phyloP scores from a whole-genome alignment of 2,113 vertebrate species.

The Eptesicus fuscus region DNA sequence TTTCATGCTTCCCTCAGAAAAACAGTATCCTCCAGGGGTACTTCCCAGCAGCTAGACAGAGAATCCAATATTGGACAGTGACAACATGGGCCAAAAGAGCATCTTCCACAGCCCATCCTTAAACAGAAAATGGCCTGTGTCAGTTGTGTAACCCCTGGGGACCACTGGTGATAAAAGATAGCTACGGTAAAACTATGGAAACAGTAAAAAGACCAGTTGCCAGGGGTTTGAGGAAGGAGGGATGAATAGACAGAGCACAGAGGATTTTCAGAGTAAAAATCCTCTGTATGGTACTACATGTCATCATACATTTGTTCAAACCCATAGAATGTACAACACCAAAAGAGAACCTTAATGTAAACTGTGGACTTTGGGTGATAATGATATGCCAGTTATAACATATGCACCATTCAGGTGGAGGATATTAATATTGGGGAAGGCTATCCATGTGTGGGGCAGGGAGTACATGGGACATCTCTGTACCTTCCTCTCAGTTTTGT shows the following conservation, averaged over 20 bases:
- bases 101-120: background rate
- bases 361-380: background rate
- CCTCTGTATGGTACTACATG: background rate
- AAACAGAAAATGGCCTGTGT: background rate
- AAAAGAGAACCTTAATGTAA: background rate
- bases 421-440: background rate
- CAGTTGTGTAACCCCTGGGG: background rate
- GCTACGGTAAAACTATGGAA: background rate
- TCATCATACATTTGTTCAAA: background rate
- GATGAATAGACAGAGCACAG: background rate
- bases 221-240: background rate
- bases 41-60: background rate
- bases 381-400: background rate
- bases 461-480: background rate
- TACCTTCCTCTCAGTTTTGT: background rate
- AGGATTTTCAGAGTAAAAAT: background rate
- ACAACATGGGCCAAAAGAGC: background rate
- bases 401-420: background rate
- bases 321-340: background rate
- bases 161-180: background rate
- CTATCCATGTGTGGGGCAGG: background rate
- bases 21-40: background rate
- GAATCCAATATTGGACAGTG: background rate
- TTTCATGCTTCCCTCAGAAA: background rate
- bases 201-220: background rate